Evolutionary conservation across 2,113 vertebrate genomes (phyloP).

Genomic region (Astur gentilis): DNA sequence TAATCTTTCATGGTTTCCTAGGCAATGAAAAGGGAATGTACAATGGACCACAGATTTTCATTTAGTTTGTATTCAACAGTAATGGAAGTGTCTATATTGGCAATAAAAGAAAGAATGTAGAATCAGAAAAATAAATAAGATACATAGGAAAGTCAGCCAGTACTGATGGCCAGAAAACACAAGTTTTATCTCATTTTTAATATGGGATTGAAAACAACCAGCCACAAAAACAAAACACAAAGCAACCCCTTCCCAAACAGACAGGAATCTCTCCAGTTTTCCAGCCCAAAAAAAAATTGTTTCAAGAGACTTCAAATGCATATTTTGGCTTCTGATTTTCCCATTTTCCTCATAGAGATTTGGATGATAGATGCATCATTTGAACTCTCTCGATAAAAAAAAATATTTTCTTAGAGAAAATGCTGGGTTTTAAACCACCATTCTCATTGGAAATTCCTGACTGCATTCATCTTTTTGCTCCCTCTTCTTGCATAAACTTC

Average conservation of each 20-base stretch:
- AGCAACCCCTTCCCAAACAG: neutral
- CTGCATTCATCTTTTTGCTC: neutral
- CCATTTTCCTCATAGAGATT: neutral
- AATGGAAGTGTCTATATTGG: neutral
- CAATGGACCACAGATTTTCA: neutral
- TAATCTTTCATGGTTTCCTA: constrained; percentile 39
- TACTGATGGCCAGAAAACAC: neutral
- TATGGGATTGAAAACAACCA: neutral
- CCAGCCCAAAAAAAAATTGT: neutral
- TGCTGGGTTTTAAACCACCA: neutral
- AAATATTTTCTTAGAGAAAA: neutral
- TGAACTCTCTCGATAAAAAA: neutral
- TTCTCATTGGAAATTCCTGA: neutral
- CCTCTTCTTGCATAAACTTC: neutral
- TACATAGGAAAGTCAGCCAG: neutral
- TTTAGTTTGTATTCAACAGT: neutral
- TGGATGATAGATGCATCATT: neutral
- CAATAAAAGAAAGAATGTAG: neutral
- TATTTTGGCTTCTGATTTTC: neutral
- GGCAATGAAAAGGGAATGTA: constrained; percentile 22
- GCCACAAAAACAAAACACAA: neutral
- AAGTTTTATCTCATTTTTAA: neutral
- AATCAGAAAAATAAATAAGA: neutral
- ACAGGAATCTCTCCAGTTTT: neutral
- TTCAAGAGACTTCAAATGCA: neutral